phyloP scores from a whole-genome alignment of 2,797 vertebrate species.

The Hypotaenidia okinawae region DNA sequence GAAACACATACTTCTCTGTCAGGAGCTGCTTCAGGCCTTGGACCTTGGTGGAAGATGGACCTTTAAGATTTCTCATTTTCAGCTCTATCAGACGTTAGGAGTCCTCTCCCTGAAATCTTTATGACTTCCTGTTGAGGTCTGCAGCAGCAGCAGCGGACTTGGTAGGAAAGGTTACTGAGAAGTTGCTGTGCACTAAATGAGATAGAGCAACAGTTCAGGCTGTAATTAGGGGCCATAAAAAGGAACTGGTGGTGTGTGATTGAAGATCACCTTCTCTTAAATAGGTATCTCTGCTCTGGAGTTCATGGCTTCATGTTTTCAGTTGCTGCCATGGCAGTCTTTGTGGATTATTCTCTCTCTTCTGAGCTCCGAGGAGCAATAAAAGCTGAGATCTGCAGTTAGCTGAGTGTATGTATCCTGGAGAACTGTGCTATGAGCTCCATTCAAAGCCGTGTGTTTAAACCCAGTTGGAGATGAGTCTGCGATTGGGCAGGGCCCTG shows the following conservation, averaged over 20 bases:
- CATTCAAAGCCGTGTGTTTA: background rate
- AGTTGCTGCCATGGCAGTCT: background rate
- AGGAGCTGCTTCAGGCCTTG: background rate
- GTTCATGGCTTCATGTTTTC: background rate
- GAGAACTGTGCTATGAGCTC: background rate
- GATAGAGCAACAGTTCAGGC: background rate
- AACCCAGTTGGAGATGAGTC: background rate
- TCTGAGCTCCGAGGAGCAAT: background rate
- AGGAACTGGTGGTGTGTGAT: background rate
- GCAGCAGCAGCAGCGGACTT: background rate
- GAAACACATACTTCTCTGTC: fast-evolving
- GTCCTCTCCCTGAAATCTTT: background rate
- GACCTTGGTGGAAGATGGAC: background rate
- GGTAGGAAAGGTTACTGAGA: background rate
- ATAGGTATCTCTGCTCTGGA: fast-evolving
- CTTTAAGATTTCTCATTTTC: background rate
- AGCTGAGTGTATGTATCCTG: fast-evolving
- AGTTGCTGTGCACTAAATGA: background rate
- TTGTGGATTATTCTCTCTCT: background rate
- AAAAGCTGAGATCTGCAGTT: background rate
- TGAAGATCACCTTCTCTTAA: background rate
- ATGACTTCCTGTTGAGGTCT: background rate
- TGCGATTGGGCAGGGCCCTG: background rate
- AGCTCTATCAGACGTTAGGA: background rate
- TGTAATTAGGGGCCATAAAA: background rate